A percentile compares a stretch with the other conserved stretches of the same genome.
Evolutionary conservation across 35 echinoderm and acorn worm genomes (phyloP).

Genomic region (Heliocidaris erythrogramma): DNA sequence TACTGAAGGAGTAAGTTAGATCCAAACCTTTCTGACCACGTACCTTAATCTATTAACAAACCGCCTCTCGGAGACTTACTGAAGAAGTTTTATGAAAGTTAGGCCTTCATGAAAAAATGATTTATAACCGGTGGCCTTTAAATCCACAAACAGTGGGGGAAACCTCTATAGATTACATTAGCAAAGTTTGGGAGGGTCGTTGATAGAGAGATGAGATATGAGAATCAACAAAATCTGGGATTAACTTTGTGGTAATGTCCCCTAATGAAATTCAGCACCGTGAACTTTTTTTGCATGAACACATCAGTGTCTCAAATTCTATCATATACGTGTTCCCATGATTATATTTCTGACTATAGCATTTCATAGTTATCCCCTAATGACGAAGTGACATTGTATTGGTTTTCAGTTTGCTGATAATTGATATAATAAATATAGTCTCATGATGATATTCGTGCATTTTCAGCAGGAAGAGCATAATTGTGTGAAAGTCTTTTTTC

Average conservation of each 20-base stretch:
- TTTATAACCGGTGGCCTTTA: background rate
- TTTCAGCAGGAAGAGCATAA: background rate
- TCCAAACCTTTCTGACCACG: background rate
- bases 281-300: background rate
- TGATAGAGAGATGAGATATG: background rate
- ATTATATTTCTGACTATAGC: background rate
- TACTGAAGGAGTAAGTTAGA: background rate
- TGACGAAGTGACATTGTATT: background rate
- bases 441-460: background rate
- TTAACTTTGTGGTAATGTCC: background rate
- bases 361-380: background rate
- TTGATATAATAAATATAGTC: background rate
- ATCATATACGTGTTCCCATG: background rate
- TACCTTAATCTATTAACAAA: background rate
- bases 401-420: background rate
- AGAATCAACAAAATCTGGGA: slow-evolving; percentile 1
- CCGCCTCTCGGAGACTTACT: background rate
- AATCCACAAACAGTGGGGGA: background rate
- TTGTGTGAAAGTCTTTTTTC: background rate
- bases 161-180: background rate
- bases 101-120: background rate
- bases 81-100: background rate
- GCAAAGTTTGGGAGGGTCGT: background rate
- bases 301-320: background rate
- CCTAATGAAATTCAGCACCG: background rate